Evolutionary conservation across 2,888 invertebrate genomes (phyloP).

Genomic region (Heliconius aoede): DNA sequence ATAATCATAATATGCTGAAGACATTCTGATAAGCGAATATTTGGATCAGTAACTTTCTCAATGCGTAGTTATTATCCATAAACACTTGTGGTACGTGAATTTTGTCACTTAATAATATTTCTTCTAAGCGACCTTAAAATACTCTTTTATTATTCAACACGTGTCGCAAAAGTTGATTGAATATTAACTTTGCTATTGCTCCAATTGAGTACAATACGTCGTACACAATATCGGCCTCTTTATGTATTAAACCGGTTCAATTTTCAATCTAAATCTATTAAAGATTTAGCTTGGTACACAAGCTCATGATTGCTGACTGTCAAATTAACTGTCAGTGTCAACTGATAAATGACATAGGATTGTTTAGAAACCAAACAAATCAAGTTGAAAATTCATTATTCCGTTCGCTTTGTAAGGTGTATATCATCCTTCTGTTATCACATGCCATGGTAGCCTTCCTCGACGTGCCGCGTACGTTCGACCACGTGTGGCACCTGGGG

Average conservation of each 20-base stretch:
- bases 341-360: background rate
- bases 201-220: constrained; percentile 44
- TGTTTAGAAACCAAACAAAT: background rate
- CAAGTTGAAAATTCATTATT: too few relatives aligned
- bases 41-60: constrained; percentile 27
- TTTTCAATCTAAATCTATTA: constrained; percentile 36
- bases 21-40: constrained; percentile 52
- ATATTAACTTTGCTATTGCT: constrained; percentile 38
- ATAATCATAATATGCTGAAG: constrained; percentile 71
- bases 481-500: too few relatives aligned
- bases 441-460: too few relatives aligned
- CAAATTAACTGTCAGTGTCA: constrained; percentile 12
- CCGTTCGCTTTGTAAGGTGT: too few relatives aligned
- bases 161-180: constrained; percentile 32
- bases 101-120: constrained; percentile 16
- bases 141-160: constrained; percentile 24
- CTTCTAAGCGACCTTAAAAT: constrained; percentile 28
- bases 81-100: constrained; percentile 1
- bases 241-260: constrained; percentile 43
- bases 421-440: too few relatives aligned
- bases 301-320: constrained; percentile 6
- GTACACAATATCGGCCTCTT: constrained; percentile 38
- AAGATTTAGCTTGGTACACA: constrained; percentile 15
- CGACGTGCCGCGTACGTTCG: too few relatives aligned
- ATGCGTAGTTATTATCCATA: constrained; percentile 11